These are phyloP conservation scores for Pseudomyrmex pallidus DNA, from an alignment of 1,140 invertebrate species.

Conservation along the genomic window DNA sequence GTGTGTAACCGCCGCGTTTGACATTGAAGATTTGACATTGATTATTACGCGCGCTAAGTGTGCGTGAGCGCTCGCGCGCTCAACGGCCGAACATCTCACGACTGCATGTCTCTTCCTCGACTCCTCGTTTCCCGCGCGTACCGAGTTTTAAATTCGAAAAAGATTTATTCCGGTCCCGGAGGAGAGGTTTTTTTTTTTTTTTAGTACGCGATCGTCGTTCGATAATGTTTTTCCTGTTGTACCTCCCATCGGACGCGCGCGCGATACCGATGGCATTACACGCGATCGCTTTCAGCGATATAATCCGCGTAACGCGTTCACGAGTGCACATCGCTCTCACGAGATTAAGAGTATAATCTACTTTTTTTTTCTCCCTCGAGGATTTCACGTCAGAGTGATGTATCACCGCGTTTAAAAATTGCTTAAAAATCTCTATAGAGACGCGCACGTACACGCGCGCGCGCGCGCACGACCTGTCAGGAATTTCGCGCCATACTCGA, in stretches of 20 bases:
- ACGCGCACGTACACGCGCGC: background rate
- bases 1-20: background rate
- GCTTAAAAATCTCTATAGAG: conserved; percentile 4
- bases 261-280: background rate
- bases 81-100: too few relatives aligned
- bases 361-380: background rate
- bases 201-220: background rate
- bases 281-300: background rate
- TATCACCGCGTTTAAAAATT: conserved; percentile 9
- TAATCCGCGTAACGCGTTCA: background rate
- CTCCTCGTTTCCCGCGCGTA: background rate
- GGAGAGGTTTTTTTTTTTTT: too few relatives aligned
- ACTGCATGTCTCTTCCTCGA: background rate
- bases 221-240: conserved; percentile 11
- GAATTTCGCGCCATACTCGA: conserved; percentile 48
- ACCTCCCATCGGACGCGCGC: background rate
- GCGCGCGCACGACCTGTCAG: background rate
- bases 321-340: too few relatives aligned
- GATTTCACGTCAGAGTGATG: conserved; percentile 14
- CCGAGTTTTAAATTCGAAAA: background rate
- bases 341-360: background rate
- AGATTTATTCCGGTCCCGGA: background rate
- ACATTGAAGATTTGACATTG: conserved; percentile 9
- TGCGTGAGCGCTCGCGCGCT: too few relatives aligned
- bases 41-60: background rate